phyloP scores from a whole-genome alignment of 2,888 invertebrate species.

The Colostygia pectinataria region DNA sequence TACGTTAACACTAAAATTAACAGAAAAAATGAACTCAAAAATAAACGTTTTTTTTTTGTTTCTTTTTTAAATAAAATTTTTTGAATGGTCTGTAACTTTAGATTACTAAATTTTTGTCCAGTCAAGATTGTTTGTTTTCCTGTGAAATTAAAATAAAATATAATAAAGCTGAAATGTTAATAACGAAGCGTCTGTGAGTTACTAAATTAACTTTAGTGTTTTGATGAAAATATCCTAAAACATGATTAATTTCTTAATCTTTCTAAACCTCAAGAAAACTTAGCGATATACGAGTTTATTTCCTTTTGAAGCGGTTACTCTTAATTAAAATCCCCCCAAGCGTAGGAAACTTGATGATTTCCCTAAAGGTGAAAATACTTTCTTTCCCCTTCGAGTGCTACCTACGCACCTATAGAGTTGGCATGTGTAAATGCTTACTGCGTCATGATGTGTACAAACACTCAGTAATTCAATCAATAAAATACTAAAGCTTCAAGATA shows the following conservation, averaged over 20 bases:
- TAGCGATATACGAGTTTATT: conserved; percentile 24
- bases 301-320: conserved; percentile 40
- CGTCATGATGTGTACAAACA: neutral
- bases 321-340: conserved; percentile 47
- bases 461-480: conserved; percentile 2
- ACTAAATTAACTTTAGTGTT: neutral
- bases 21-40: no score
- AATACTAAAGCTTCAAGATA: conserved; percentile 6
- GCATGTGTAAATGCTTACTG: no score
- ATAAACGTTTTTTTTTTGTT: no score
- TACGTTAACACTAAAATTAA: no score
- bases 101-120: no score
- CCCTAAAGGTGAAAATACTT: conserved; percentile 45
- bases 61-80: no score
- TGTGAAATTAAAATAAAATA: no score
- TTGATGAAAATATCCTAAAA: conserved; percentile 5
- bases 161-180: no score
- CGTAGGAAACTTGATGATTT: conserved; percentile 42
- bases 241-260: conserved; percentile 10
- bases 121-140: no score
- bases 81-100: no score
- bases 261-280: conserved; percentile 12
- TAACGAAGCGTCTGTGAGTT: neutral
- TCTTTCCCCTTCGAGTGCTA: no score
- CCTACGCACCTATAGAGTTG: no score